A percentile compares a stretch with the other conserved stretches of the same genome.
phyloP scores from a whole-genome alignment of 2,888 invertebrate genomes.

The Drosophila neonasuta region DNA sequence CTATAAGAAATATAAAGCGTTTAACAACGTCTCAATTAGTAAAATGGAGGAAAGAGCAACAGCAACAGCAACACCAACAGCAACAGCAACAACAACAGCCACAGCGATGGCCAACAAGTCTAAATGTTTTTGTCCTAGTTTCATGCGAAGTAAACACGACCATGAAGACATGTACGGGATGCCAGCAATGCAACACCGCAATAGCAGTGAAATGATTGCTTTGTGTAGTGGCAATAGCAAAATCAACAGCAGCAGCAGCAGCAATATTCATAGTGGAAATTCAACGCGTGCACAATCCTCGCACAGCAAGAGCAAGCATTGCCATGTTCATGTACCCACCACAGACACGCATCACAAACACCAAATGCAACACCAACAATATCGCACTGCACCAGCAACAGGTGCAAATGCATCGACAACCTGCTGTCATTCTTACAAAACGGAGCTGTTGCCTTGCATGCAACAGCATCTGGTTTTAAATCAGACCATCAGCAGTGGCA shows the following conservation, averaged over 20 bases:
- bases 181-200: slow-evolving; percentile 34
- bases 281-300: slow-evolving; percentile 67
- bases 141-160: slow-evolving; percentile 65
- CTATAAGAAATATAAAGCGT: slow-evolving; percentile 45
- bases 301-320: slow-evolving; percentile 62
- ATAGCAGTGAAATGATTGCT: slow-evolving; percentile 31
- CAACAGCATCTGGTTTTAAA: slow-evolving; percentile 82
- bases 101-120: slow-evolving; percentile 40
- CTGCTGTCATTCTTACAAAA: slow-evolving; percentile 70
- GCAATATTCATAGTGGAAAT: slow-evolving; percentile 25
- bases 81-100: slow-evolving; percentile 30
- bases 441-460: slow-evolving; percentile 81
- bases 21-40: too few relatives aligned
- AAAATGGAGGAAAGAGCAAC: not conserved
- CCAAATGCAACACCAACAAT: slow-evolving; percentile 32
- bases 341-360: slow-evolving; percentile 65
- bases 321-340: slow-evolving; percentile 63
- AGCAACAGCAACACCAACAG: slow-evolving; percentile 24
- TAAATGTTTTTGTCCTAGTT: slow-evolving; percentile 71
- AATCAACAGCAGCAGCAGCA: slow-evolving; percentile 27
- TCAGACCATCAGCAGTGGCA: slow-evolving; percentile 71
- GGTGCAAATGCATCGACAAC: slow-evolving; percentile 17
- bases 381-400: slow-evolving; percentile 42
- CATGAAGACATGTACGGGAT: slow-evolving; percentile 43
- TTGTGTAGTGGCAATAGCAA: slow-evolving; percentile 43